Conservation (phyloP, 1,140 invertebrate species). For the Diploscapter pachys region DNA sequence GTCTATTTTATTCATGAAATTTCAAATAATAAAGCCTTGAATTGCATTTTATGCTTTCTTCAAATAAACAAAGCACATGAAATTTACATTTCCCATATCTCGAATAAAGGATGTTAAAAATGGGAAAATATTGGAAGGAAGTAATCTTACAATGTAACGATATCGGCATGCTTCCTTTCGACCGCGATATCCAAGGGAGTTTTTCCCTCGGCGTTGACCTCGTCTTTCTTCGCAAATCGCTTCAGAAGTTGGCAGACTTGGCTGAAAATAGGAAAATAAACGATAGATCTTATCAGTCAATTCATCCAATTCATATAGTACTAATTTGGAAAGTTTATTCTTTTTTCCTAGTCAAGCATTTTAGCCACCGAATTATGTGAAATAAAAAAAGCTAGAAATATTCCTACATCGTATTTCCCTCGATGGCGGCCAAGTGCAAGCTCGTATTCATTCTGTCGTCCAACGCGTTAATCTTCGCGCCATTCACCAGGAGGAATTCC, state of each 20-base stretch:
- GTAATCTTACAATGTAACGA: conserved; percentile 52
- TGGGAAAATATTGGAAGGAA: conserved; percentile 1
- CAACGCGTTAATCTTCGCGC: conserved; percentile 78
- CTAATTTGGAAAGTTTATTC: conserved; percentile 10
- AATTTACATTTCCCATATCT: too few relatives aligned
- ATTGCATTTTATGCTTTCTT: too few relatives aligned
- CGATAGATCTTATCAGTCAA: conserved; percentile 44
- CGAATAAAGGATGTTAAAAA: conserved; percentile 18
- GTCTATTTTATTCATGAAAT: too few relatives aligned
- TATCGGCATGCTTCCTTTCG: conserved; percentile 52
- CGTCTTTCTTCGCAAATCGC: conserved; percentile 72
- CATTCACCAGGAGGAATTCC: conserved; percentile 87
- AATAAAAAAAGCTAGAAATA: conserved; percentile 18
- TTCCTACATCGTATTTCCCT: conserved; percentile 65
- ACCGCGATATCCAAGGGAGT: conserved; percentile 55
- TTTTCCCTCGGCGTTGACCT: conserved; percentile 45
- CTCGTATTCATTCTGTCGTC: conserved; percentile 80
- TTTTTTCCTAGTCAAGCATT: not conserved
- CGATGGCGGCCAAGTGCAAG: conserved; percentile 80
- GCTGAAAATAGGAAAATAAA: conserved; percentile 59
- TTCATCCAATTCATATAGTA: not conserved
- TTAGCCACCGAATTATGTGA: not conserved
- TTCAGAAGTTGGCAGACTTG: conserved; percentile 88
- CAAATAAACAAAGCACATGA: too few relatives aligned
- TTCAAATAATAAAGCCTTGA: too few relatives aligned